Conservation (phyloP, 1,140 invertebrate genomes). For the Cheumatopsyche charites region DNA sequence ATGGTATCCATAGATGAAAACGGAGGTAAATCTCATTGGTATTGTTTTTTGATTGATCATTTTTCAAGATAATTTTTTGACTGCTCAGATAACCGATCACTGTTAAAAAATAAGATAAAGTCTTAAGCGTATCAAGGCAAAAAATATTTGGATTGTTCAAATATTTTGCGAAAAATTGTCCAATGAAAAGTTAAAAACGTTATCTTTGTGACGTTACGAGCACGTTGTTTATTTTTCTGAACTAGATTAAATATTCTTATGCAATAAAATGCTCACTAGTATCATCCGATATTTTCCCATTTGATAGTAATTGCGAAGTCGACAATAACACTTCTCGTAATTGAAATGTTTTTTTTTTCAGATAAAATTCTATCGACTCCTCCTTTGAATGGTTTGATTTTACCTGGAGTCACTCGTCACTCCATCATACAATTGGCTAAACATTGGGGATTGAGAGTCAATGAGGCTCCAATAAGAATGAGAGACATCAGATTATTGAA, state of each 20-base stretch:
- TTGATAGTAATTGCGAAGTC: no score
- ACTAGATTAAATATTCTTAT: conserved; percentile 11
- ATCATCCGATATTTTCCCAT: no score
- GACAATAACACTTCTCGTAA: no score
- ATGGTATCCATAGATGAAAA: conserved; percentile 85
- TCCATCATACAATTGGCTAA: conserved; percentile 82
- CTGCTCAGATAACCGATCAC: no score
- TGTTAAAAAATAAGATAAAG: no score
- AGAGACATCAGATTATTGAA: conserved; percentile 74
- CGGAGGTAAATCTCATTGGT: no score
- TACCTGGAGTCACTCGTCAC: conserved; percentile 91
- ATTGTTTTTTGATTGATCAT: no score
- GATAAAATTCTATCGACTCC: conserved; percentile 93
- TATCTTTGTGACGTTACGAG: conserved; percentile 5
- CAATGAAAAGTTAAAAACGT: conserved; percentile 9
- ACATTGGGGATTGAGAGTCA: conserved; percentile 87
- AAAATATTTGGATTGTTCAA: background rate
- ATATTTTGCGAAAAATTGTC: conserved; percentile 5
- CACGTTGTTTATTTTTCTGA: conserved; percentile 2
- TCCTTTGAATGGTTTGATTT: conserved; percentile 87
- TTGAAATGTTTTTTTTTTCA: conserved; percentile 58
- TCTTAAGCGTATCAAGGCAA: no score
- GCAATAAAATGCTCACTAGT: no score
- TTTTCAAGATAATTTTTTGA: no score
- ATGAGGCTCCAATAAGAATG: conserved; percentile 89